Base-by-base conservation (phyloP, 2,797 vertebrate genomes). In the Cichlasoma orientale region DNA sequence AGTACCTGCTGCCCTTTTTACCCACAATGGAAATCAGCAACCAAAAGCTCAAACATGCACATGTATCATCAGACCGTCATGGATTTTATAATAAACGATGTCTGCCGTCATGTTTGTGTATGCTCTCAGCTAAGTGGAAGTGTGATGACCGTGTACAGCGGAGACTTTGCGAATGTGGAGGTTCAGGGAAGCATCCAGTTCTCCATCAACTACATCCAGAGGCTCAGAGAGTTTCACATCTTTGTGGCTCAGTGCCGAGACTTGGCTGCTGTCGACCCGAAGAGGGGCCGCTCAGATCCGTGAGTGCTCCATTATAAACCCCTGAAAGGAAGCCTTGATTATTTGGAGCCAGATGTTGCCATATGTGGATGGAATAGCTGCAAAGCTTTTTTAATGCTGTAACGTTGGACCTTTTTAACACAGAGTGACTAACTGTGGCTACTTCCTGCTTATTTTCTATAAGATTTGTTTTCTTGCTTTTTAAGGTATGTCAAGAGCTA, bases 401-500 rank as follows among this genome's bases (percentile, higher is more conserved):
- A 1, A 36, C 11, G 3, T 36, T 33, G 8, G 31, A 33, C 7
- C 31, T 33, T 33, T 38, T 38, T 38, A 38, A 38, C 8, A 2
- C 31, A 33, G 12, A 41, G 38, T 41, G 14, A 1, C 5, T 29
- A 7, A 68, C 5, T 68, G 63, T 68, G 11, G 3, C 41, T 57
- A 33, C 27, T 18, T 74, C 19, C 12, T 54, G 3, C 21, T 54
- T 14, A 25, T 41, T 47, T 14, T 52, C 5, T 50, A 2, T 52
- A n/a, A 25, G 10, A 25, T 47, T 44, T 61, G 1, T 16, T 55
- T 33, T 59, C 59, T 33, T 78, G 4, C 3, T 21, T 72, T 71
- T 79, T 2, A 66, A 99, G 98, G 68, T 99, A 99, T 29, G 97
- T 99, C 12, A 99, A 99, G 94, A 96, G 95, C 91, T 99, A 99